These are phyloP conservation scores for Ecliptopera silaceata DNA, from an alignment of 2,888 invertebrate species.

Conservation along the genomic window DNA sequence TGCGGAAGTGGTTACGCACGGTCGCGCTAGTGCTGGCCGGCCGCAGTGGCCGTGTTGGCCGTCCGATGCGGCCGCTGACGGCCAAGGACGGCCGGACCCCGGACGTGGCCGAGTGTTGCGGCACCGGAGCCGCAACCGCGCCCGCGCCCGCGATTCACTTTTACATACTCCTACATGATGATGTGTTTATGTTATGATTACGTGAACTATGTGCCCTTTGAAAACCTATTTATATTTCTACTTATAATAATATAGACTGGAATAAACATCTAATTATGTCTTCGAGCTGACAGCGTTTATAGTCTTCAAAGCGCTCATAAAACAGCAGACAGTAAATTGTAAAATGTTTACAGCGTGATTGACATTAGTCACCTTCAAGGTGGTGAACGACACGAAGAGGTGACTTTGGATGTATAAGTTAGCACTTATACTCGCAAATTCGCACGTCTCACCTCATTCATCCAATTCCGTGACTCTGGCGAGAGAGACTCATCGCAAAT, in stretches of 20 bases:
- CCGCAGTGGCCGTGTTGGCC: constrained; percentile 37
- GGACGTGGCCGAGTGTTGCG: constrained; percentile 57
- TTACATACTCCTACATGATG: not conserved
- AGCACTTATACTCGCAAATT: constrained; percentile 55
- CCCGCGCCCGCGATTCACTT: constrained; percentile 32
- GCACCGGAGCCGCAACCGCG: constrained; percentile 50
- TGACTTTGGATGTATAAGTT: constrained; percentile 61
- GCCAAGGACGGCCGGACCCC: constrained; percentile 66
- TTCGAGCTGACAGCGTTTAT: constrained; percentile 10
- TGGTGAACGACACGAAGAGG: constrained; percentile 56
- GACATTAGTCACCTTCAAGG: constrained; percentile 52
- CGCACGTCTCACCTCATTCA: constrained; percentile 42
- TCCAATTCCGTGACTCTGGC: constrained; percentile 21
- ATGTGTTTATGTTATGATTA: not conserved
- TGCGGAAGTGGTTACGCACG: constrained; percentile 72
- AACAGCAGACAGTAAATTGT: constrained; percentile 28
- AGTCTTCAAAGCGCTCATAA: constrained; percentile 28
- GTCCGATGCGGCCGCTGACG: constrained; percentile 47
- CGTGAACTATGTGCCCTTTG: no score
- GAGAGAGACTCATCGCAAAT: constrained; percentile 27
- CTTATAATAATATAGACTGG: no score
- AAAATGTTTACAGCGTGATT: constrained; percentile 43
- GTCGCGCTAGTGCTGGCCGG: constrained; percentile 45
- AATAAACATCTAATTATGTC: constrained; percentile 6
- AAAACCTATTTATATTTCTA: no score